Evolutionary conservation across 37 sponge, comb jelly and placozoan genomes (phyloP).

Genomic region (Bolinopsis microptera): DNA sequence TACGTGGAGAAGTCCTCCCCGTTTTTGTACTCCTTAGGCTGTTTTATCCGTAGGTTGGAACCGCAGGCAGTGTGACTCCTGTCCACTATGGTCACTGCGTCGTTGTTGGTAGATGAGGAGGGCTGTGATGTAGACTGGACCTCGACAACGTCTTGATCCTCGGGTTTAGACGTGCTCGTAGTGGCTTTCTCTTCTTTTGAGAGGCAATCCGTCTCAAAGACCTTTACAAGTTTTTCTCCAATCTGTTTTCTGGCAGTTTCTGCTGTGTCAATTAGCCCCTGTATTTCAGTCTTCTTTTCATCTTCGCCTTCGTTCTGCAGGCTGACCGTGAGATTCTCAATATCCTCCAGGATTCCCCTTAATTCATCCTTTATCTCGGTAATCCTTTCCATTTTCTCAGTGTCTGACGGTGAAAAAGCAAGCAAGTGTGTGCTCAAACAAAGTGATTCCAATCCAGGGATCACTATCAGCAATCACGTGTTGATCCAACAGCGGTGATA

Average conservation of each 20-base stretch:
- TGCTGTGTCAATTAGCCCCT: not conserved
- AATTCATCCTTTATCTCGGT: not conserved
- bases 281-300: not conserved
- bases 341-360: not conserved
- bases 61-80: not conserved
- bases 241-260: not conserved
- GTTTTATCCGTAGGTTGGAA: not conserved
- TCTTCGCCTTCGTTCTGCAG: not conserved
- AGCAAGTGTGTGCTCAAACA: not conserved
- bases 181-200: not conserved
- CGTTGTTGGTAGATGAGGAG: not conserved
- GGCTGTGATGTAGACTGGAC: not conserved
- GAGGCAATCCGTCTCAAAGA: not conserved
- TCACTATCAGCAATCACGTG: not conserved
- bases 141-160: too few relatives aligned
- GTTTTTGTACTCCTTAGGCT: conserved; percentile 55
- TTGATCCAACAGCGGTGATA: not conserved
- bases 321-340: not conserved
- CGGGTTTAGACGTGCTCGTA: not conserved
- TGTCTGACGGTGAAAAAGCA: not conserved
- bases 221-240: not conserved
- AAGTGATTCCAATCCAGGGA: not conserved
- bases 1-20: conserved; percentile 13
- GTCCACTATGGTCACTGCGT: not conserved
- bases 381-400: not conserved